Evolutionary conservation across 2,888 invertebrate species (phyloP).

Genomic region (Siphlonurus alternatus): DNA sequence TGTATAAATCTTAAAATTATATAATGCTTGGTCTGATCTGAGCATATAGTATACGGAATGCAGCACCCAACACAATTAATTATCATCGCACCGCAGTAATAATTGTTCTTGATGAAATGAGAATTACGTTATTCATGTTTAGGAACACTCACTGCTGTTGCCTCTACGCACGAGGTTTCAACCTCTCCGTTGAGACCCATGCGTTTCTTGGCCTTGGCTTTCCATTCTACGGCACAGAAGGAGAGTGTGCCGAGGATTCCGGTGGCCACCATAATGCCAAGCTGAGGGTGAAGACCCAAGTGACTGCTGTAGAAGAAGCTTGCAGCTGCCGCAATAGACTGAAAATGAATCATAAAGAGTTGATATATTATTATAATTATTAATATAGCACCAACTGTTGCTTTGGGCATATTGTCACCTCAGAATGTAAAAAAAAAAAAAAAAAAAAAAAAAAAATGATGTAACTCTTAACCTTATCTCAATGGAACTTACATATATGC

Average conservation of each 20-base stretch:
- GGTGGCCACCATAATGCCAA: conserved; percentile 50
- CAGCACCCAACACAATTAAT: too few relatives aligned
- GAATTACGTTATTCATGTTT: neutral
- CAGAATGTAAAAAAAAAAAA: too few relatives aligned
- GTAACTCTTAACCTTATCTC: too few relatives aligned
- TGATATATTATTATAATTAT: conserved; percentile 7
- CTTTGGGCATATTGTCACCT: too few relatives aligned
- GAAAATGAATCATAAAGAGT: conserved; percentile 21
- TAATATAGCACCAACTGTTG: too few relatives aligned
- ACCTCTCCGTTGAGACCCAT: conserved; percentile 4
- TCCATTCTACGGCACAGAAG: conserved; percentile 60
- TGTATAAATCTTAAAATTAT: too few relatives aligned
- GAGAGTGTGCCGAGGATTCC: conserved; percentile 54
- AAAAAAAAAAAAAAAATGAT: too few relatives aligned
- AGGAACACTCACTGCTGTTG: neutral
- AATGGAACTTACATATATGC: too few relatives aligned
- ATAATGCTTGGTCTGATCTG: too few relatives aligned
- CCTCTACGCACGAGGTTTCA: conserved; percentile 9
- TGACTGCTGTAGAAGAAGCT: conserved; percentile 70
- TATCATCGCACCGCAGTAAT: too few relatives aligned
- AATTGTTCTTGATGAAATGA: too few relatives aligned
- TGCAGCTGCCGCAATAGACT: conserved; percentile 72
- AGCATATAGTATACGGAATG: too few relatives aligned
- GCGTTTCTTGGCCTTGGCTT: conserved; percentile 9
- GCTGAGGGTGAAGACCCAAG: conserved; percentile 51